Percentiles rank a stretch among this genome's conserved stretches.
These are phyloP conservation scores for Nephrotoma appendiculata DNA, from an alignment of 2,888 invertebrate genomes.

Conservation along the genomic window DNA sequence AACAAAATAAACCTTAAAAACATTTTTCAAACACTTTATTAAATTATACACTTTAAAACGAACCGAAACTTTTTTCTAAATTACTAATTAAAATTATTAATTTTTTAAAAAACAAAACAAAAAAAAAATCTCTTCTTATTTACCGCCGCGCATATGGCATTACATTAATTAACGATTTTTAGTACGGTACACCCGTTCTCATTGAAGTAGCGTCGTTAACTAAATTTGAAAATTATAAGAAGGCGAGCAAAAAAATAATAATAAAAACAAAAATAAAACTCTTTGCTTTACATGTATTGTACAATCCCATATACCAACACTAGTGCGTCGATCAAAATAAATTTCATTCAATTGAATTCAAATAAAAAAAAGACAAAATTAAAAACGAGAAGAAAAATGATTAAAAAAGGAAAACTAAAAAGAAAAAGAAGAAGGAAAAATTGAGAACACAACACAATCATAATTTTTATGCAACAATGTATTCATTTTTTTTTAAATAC, in stretches of 20 bases:
- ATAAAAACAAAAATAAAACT: background rate
- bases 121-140: background rate
- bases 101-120: background rate
- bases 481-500: background rate
- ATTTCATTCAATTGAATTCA: background rate
- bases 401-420: background rate
- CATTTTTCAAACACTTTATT: background rate
- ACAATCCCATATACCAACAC: background rate
- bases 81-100: background rate
- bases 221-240: conserved; percentile 2
- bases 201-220: conserved; percentile 5
- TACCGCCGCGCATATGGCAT: conserved; percentile 7
- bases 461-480: background rate
- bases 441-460: background rate
- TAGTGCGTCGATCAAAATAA: background rate
- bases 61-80: background rate
- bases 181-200: conserved; percentile 4
- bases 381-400: background rate
- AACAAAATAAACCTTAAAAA: background rate
- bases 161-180: background rate
- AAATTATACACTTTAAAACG: background rate
- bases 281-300: background rate
- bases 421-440: background rate
- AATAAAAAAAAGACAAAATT: background rate
- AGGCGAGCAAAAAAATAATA: background rate